Conservation (phyloP, 2,888 invertebrate species). For the Anorthoa munda region DNA sequence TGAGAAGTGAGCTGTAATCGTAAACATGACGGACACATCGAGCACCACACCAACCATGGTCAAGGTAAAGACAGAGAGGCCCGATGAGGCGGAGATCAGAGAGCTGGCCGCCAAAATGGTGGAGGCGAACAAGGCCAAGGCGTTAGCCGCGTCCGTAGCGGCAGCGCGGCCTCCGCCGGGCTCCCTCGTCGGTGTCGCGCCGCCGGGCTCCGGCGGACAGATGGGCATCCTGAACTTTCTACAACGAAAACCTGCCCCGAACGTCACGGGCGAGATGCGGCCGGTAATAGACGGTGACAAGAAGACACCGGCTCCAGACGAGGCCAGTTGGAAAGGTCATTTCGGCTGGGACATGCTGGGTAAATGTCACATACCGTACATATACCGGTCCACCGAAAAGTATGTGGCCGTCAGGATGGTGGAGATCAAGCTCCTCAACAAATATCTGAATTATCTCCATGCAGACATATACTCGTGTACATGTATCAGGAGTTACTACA, state of each 20-base stretch:
- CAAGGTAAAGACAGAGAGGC: constrained; percentile 93
- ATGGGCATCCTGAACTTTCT: constrained; percentile 92
- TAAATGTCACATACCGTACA: constrained; percentile 96
- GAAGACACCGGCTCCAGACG: constrained; percentile 91
- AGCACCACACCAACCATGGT: constrained; percentile 73
- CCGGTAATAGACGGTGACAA: constrained; percentile 82
- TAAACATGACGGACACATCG: constrained; percentile 80
- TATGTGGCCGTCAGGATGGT: constrained; percentile 99
- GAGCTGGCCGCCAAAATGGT: constrained; percentile 97
- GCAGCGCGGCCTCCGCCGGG: constrained; percentile 89
- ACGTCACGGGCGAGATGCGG: constrained; percentile 75
- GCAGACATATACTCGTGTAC: constrained; percentile 97
- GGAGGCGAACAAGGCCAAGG: constrained; percentile 94
- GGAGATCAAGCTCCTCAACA: constrained; percentile 96
- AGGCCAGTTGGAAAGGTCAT: constrained; percentile 94
- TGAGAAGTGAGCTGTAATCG: constrained; percentile 47
- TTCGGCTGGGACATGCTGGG: constrained; percentile 98
- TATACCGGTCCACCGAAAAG: constrained; percentile 95
- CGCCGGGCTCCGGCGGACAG: constrained; percentile 85
- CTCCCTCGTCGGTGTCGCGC: constrained; percentile 78
- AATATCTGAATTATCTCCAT: constrained; percentile 96
- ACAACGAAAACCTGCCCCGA: constrained; percentile 85
- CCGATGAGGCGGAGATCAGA: constrained; percentile 96
- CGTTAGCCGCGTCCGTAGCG: constrained; percentile 87
- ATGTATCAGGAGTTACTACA: constrained; percentile 97